Evolutionary conservation across 2,113 vertebrate genomes (phyloP), one percentile per base, ranked within the genome.

Genomic region (Actenoides hombroni): DNA sequence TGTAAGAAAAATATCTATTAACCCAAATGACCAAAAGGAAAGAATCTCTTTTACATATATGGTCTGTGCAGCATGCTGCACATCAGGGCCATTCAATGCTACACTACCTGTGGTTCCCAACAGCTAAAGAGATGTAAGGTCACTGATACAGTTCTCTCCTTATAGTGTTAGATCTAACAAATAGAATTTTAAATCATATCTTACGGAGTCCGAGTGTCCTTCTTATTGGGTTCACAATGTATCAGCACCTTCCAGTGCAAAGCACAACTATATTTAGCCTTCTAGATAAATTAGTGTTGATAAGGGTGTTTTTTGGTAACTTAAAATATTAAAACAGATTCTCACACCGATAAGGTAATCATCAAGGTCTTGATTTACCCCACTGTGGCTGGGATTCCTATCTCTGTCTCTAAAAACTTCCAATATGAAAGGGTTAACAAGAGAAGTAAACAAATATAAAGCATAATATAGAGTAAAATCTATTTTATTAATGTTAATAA

Each of bases 131-230:
- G 26, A 56, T 3, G 0, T 25, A 56, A 23, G 64, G 28, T 35
- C 33, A 21, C 26, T 64, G 70, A 64, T 16, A n/a, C 16, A 3
- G 0, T 24, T 29, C 35, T 35, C 13, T 70, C 25, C 29, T 13
- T 46, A 33, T 5, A 46, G 26, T 5, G 4, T 20, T 17, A 79
- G 5, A 29, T 57, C 28, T 39, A 83, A 70, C 15, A 70, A 70
- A 75, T 0, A 44, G 3, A 56, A 69, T 35, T 74, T 28, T 57
- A 51, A 56, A 39, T 0, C 0, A 35, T 33, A 69, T 29, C 54
- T 37, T 56, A 20, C 31, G 64, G 21, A 71, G 8, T n/a, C 10
- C 13, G 28, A 91, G 12, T 39, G 11, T 19, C 24, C 63, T 56
- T 83, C 73, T 51, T 63, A 68, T 20, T 12, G 14, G 20, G 16